Percentiles rank a stretch among this genome's conserved stretches.
Evolutionary conservation across 37 sponge, comb jelly and placozoan species (phyloP).

Genomic region (Bolinopsis microptera): DNA sequence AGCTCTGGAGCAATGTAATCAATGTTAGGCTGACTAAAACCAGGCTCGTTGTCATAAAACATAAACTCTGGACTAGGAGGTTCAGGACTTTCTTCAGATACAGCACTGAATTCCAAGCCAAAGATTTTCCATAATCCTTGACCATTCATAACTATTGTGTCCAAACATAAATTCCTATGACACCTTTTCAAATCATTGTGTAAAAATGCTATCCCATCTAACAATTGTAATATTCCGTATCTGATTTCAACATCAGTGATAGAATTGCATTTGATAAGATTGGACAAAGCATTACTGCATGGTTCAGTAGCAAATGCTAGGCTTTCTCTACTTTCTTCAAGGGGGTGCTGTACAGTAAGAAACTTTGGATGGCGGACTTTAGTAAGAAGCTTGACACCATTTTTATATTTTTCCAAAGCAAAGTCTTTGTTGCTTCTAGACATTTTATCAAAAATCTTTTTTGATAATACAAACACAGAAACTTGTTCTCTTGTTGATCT

Average conservation of each 20-base stretch:
- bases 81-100: constrained; percentile 60
- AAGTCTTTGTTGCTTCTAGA: not conserved
- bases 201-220: constrained; percentile 34
- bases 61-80: constrained; percentile 52
- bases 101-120: constrained; percentile 48
- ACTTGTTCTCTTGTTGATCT: constrained; percentile 52
- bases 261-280: not conserved
- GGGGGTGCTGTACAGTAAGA: constrained; percentile 31
- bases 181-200: constrained; percentile 50
- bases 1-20: constrained; percentile 38
- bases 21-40: constrained; percentile 39
- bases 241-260: constrained; percentile 36
- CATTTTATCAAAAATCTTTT: constrained; percentile 65
- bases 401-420: constrained; percentile 10
- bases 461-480: constrained; percentile 55
- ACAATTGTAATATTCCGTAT: constrained; percentile 38
- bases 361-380: constrained; percentile 51
- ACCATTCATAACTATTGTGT: constrained; percentile 3
- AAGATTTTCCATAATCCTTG: constrained; percentile 57
- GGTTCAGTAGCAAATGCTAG: constrained; percentile 65
- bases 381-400: constrained; percentile 37
- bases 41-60: constrained; percentile 3
- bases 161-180: constrained; percentile 18
- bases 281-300: not conserved
- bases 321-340: constrained; percentile 61